These are phyloP conservation scores for Tachina fera DNA, from an alignment of 2,888 invertebrate genomes.

Conservation along the genomic window DNA sequence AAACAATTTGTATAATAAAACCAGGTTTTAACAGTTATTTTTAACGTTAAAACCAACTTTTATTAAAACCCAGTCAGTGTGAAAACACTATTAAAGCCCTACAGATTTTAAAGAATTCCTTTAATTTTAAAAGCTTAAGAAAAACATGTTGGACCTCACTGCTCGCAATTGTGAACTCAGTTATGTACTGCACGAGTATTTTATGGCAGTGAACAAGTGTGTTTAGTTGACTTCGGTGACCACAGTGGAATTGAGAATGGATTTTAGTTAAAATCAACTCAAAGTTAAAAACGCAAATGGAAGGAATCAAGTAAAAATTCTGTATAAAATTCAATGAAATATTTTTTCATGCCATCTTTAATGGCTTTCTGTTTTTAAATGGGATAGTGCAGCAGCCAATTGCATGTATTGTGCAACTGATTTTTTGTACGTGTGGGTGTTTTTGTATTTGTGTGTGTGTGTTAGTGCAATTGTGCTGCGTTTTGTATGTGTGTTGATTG, in stretches of 20 bases:
- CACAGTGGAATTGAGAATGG: constrained; percentile 66
- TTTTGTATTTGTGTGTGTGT: not conserved
- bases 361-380: constrained; percentile 30
- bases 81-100: too few species aligned
- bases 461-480: not conserved
- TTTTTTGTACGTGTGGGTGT: not conserved
- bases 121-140: not conserved
- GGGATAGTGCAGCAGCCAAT: too few species aligned
- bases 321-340: constrained; percentile 41
- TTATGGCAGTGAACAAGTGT: constrained; percentile 52
- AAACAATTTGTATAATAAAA: too few species aligned
- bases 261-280: constrained; percentile 68
- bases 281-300: constrained; percentile 24
- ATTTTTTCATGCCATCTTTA: constrained; percentile 21
- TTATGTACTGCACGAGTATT: not conserved
- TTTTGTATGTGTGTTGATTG: constrained; percentile 39
- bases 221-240: constrained; percentile 68
- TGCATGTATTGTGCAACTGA: not conserved
- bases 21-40: too few species aligned
- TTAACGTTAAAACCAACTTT: too few species aligned
- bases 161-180: not conserved
- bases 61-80: too few species aligned
- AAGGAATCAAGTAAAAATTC: constrained; percentile 32
- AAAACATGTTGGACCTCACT: not conserved
- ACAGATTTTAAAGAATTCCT: too few species aligned